Base-by-base conservation (phyloP, 2,888 invertebrate species). In the Lepidocyrtinus sp. region DNA sequence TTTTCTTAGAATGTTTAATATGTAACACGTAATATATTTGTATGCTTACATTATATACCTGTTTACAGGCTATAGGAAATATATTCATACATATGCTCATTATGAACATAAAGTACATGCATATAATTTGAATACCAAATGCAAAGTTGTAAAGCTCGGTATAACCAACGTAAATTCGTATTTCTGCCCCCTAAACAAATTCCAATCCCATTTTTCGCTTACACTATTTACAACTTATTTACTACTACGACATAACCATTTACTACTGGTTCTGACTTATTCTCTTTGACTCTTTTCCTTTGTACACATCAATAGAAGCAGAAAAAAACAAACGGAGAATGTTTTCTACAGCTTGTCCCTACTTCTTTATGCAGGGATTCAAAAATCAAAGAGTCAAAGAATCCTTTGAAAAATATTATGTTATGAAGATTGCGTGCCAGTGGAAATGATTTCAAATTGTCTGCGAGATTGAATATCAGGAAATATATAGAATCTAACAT, bases 171-270 rank as follows among this genome's bases (percentile, higher is more conserved):
- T 25, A 19, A 5, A 62, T 55, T 74, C 73, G 64, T 73, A 80
- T 74, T 80, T 67, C 65, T 80, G 75, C 69, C 70, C 27, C 75
- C 70, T 17, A 79, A 78, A 74, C 74, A 74, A 75, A 80, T 80
- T 75, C 80, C 80, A 74, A 80, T 80, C 80, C 61, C 67, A 75
- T 80, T 75, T 70, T 64, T 64, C 46, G 26, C 46, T 63, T 68
- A 36, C 55, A 74, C 68, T 71, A 67, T 80, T 80, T 80, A 80
- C 74, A 74, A 75, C 80, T 80, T 75, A 80, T 80, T 80, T 80
- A 80, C 74, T 65, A 70, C 70, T 64, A 69, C 73, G 69, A 79
- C 74, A 71, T 27, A 64, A 62, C 67, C 65, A 78, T 72, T 76
- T 78, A 61, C 72, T 68, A 64, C 36, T 63, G 55, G 70, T 70